Evolutionary conservation across 2,888 invertebrate species (phyloP), one percentile per base, ranked within the genome.

Genomic region (Eurytoma californica): DNA sequence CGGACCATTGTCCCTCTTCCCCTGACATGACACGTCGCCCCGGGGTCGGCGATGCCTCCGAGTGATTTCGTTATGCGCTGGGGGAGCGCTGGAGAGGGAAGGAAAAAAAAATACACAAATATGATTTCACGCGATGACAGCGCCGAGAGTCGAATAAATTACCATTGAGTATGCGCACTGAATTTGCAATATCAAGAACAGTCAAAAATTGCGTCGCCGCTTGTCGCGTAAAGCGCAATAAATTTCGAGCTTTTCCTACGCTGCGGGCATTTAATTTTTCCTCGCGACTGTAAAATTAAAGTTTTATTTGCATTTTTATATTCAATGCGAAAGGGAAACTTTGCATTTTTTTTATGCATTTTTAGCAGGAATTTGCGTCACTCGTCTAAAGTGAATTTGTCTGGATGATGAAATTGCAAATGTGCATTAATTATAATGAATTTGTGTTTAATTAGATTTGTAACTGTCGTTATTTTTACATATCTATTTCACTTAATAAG

Each of bases 21-120:
- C 7, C 28, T 20, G 20, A 51, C 55, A 55, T 75, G 67, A 61
- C 76, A 53, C 3, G 61, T 63, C 76, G n/a, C 3, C 49, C 24
- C 24, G 24, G 2, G 24, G 24, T 2, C 1, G 24, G 73, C 14
- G 73, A 65, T 58, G 24, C 16, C 60, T 28, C n/a, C n/a, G 39
- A 65, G 65, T 57, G 65, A 65, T 73, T 73, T 57, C 55, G 55
- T 3, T 47, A 47, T 1, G 39, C 39, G 39, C 39, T 7, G 7
- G 9, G 20, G 2, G 3, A 3, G 20, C 24, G 20, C 3, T 1
- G 12, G 58, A 58, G 58, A 20, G 58, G 58, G 12, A 57, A 30
- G 24, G 58, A n/a, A 7, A 24, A 18, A 60, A 70, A 67, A 67
- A 28, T 9, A 49, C 16, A 49, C 58, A 49, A 60, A 70, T 70